Conservation (phyloP, 2,888 invertebrate species). For the Xylota sylvarum region DNA sequence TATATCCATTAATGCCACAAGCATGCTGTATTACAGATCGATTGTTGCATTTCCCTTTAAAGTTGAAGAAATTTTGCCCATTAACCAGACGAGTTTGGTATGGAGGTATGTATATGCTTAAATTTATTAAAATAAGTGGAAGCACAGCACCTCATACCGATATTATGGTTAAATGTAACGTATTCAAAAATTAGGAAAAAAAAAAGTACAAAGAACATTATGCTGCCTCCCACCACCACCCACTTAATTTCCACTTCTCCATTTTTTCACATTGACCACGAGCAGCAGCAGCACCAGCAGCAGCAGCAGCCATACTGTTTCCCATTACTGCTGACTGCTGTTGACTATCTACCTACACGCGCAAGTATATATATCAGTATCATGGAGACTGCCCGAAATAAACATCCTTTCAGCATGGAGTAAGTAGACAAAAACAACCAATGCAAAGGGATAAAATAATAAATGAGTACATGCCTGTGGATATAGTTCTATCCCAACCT, state of each 20-base stretch:
- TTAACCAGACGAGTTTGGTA: neutral
- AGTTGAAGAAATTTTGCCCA: neutral
- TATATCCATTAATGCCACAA: no score
- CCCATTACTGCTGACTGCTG: conserved; percentile 74
- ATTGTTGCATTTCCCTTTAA: neutral
- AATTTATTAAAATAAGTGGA: conserved; percentile 44
- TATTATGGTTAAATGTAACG: conserved; percentile 35
- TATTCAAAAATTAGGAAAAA: conserved; percentile 52
- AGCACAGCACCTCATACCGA: conserved; percentile 11
- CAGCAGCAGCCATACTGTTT: conserved; percentile 76
- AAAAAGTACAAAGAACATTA: conserved; percentile 58
- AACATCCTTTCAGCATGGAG: conserved; percentile 76
- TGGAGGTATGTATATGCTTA: conserved; percentile 1
- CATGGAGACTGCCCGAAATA: conserved; percentile 76
- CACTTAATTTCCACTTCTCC: conserved; percentile 73
- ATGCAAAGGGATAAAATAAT: conserved; percentile 77
- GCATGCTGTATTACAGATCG: neutral
- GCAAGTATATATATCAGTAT: conserved; percentile 68
- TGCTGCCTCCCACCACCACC: conserved; percentile 59
- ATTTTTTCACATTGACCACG: conserved; percentile 74
- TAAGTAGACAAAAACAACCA: conserved; percentile 77
- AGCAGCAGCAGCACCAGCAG: conserved; percentile 67
- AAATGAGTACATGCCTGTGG: conserved; percentile 76
- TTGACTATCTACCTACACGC: conserved; percentile 63
- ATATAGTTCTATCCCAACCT: conserved; percentile 76